phyloP scores from a whole-genome alignment of 2,113 vertebrate species.

The Carollia perspicillata region DNA sequence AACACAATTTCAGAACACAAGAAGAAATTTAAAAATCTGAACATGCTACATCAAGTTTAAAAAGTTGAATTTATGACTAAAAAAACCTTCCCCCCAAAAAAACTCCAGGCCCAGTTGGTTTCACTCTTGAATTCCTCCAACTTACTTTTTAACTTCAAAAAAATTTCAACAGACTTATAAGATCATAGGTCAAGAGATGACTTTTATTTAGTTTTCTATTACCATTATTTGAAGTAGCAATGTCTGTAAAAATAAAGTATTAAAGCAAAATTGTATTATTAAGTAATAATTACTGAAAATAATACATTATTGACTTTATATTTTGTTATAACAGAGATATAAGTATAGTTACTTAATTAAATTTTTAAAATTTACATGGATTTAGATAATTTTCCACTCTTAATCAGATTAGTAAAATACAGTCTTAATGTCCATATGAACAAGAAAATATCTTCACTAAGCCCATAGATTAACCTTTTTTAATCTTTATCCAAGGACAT shows the following conservation, averaged over 20 bases:
- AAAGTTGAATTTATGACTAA: background rate
- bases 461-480: background rate
- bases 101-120: background rate
- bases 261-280: background rate
- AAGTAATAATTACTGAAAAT: background rate
- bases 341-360: background rate
- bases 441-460: background rate
- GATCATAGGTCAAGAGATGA: background rate
- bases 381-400: background rate
- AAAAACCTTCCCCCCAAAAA: background rate
- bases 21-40: background rate
- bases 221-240: background rate
- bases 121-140: background rate
- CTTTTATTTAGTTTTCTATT: background rate
- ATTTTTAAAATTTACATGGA: background rate
- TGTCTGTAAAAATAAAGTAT: background rate
- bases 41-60: background rate
- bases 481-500: background rate
- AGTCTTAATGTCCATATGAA: background rate
- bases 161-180: background rate
- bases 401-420: background rate
- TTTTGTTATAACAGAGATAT: background rate
- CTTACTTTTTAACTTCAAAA: background rate
- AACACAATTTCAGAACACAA: background rate
- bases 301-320: background rate